A percentile compares a stretch with the other conserved stretches of the same genome.
phyloP scores from a whole-genome alignment of 2,113 vertebrate genomes.

The Galemys pyrenaicus region DNA sequence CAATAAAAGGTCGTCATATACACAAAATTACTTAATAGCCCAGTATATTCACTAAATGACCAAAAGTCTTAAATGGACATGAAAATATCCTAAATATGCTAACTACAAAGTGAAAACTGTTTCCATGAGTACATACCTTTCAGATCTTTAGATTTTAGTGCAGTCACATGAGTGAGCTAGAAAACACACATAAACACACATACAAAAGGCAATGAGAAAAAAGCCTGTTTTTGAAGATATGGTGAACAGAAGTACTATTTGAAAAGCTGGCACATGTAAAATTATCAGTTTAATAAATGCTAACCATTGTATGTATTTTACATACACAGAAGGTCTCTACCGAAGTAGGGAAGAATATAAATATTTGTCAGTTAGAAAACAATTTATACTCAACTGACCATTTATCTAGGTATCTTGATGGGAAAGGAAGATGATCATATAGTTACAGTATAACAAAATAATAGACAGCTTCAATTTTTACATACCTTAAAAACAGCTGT shows the following conservation, averaged over 20 bases:
- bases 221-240: neutral
- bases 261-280: neutral
- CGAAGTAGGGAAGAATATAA: neutral
- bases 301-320: neutral
- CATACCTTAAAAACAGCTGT: neutral
- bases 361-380: slow-evolving; percentile 30
- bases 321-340: neutral
- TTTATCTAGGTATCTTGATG: slow-evolving; percentile 27
- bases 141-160: slow-evolving; percentile 89
- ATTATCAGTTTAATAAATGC: slow-evolving; percentile 13
- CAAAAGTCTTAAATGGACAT: neutral
- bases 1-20: neutral
- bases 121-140: slow-evolving; percentile 89
- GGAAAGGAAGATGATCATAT: neutral
- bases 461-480: neutral
- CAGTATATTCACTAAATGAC: slow-evolving; percentile 6
- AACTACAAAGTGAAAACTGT: slow-evolving; percentile 26
- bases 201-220: slow-evolving; percentile 56
- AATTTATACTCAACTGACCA: neutral
- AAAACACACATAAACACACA: slow-evolving; percentile 47
- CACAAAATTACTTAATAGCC: neutral
- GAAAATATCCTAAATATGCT: neutral
- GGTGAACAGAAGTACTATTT: neutral
- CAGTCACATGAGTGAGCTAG: slow-evolving; percentile 92
- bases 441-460: slow-evolving; percentile 1